Conservation (phyloP, 2,797 vertebrate genomes). For the Sebastes kiyomatsui region DNA sequence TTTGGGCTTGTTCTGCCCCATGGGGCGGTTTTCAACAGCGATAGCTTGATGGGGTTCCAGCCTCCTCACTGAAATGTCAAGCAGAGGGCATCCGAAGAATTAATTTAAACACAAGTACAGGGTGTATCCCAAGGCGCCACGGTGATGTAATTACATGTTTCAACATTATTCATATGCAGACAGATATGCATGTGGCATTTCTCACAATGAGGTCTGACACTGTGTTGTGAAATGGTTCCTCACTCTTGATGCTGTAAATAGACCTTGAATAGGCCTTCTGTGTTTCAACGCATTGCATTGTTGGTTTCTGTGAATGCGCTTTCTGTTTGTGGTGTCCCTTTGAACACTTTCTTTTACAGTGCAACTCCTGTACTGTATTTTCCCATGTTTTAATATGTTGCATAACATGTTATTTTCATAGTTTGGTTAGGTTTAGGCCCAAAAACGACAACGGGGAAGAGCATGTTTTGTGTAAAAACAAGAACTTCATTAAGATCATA, state of each 20-base stretch:
- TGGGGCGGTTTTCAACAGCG: conserved; percentile 51
- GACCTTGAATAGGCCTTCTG: not conserved
- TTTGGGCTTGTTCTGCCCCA: conserved; percentile 46
- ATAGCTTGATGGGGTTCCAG: conserved; percentile 68
- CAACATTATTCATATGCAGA: conserved; percentile 75
- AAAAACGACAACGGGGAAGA: not conserved
- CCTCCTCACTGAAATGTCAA: conserved; percentile 72
- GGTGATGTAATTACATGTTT: conserved; percentile 79
- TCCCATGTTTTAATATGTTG: not conserved
- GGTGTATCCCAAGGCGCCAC: conserved; percentile 58
- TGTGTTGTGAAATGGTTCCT: not conserved
- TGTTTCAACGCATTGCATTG: not conserved
- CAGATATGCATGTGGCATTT: conserved; percentile 40
- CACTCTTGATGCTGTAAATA: not conserved
- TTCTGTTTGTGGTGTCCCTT: not conserved
- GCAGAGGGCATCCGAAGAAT: conserved; percentile 74
- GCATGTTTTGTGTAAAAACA: not conserved
- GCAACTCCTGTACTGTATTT: not conserved
- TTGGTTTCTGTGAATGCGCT: not conserved
- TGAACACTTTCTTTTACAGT: not conserved
- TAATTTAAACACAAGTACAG: conserved; percentile 72
- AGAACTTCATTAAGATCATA: not conserved
- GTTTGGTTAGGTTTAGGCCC: not conserved
- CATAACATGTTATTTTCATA: not conserved
- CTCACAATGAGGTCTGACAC: conserved; percentile 31